phyloP scores from a whole-genome alignment of 2,888 invertebrate species.

The Rhagophthalmus giganteus region DNA sequence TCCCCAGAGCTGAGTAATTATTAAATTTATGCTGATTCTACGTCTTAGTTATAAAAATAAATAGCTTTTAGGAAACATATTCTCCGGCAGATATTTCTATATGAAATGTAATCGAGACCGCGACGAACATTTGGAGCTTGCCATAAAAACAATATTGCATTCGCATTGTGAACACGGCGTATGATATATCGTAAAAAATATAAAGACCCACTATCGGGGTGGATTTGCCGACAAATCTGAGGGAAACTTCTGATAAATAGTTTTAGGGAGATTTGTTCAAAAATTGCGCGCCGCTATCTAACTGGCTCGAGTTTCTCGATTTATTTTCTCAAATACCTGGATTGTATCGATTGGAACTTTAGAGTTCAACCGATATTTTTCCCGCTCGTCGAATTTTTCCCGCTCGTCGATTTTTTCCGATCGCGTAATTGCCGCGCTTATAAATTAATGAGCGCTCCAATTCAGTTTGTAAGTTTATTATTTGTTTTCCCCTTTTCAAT shows the following conservation, averaged over 20 bases:
- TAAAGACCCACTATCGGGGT: conserved; percentile 47
- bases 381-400: too few relatives aligned
- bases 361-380: too few relatives aligned
- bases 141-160: conserved; percentile 56
- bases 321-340: too few relatives aligned
- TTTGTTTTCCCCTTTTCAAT: too few relatives aligned
- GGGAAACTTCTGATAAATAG: conserved; percentile 34
- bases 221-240: conserved; percentile 41
- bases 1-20: conserved; percentile 55
- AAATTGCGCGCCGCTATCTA: conserved; percentile 22
- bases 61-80: conserved; percentile 51
- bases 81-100: conserved; percentile 42
- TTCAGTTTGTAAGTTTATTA: too few relatives aligned
- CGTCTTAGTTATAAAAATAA: conserved; percentile 59
- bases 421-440: too few relatives aligned
- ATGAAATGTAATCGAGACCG: conserved; percentile 47
- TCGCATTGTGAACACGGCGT: conserved; percentile 52
- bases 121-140: conserved; percentile 46
- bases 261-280: conserved; percentile 48
- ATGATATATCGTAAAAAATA: conserved; percentile 55
- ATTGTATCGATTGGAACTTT: too few relatives aligned
- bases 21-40: conserved; percentile 60
- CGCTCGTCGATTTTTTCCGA: too few relatives aligned
- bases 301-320: not conserved
- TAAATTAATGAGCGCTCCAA: too few relatives aligned